A percentile compares a stretch with the other conserved stretches of the same genome.
phyloP scores from a whole-genome alignment of 2,888 invertebrate species.

The Deroplatys truncata region DNA sequence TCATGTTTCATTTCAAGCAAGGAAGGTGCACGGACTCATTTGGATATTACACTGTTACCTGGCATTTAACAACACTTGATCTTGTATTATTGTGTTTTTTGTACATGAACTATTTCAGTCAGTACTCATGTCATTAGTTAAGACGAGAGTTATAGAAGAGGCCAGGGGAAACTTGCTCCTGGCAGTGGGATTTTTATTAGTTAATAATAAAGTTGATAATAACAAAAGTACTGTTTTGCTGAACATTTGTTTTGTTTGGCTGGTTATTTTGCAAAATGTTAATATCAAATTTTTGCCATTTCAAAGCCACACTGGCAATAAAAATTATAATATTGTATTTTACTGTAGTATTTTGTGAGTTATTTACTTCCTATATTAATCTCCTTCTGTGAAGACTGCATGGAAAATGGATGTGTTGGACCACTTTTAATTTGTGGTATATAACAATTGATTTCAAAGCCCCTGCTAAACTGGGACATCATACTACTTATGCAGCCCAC shows the following conservation, averaged over 20 bases:
- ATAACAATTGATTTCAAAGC: background rate
- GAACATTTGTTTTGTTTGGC: conserved; percentile 18
- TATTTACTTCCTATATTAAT: background rate
- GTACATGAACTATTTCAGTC: conserved; percentile 14
- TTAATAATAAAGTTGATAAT: conserved; percentile 24
- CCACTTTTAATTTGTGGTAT: background rate
- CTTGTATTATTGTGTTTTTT: conserved; percentile 17
- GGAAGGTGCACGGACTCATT: conserved; percentile 14
- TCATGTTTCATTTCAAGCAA: background rate
- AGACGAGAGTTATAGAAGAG: conserved; percentile 15
- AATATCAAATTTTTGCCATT: conserved; percentile 16
- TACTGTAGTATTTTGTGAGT: background rate
- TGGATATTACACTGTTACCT: conserved; percentile 23
- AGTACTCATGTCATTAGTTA: conserved; percentile 17
- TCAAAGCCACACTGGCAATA: conserved; percentile 15
- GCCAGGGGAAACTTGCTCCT: conserved; percentile 19
- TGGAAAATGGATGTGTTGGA: background rate
- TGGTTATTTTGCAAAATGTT: conserved; percentile 20
- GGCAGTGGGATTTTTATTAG: conserved; percentile 25
- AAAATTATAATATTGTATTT: conserved; percentile 15
- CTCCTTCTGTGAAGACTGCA: background rate
- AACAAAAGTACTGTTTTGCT: conserved; percentile 25
- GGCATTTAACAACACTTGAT: conserved; percentile 18
- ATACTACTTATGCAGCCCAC: too few relatives aligned
- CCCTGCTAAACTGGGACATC: background rate